Evolutionary conservation across 2,113 vertebrate genomes (phyloP).

Genomic region (Paraplagusia blochii): DNA sequence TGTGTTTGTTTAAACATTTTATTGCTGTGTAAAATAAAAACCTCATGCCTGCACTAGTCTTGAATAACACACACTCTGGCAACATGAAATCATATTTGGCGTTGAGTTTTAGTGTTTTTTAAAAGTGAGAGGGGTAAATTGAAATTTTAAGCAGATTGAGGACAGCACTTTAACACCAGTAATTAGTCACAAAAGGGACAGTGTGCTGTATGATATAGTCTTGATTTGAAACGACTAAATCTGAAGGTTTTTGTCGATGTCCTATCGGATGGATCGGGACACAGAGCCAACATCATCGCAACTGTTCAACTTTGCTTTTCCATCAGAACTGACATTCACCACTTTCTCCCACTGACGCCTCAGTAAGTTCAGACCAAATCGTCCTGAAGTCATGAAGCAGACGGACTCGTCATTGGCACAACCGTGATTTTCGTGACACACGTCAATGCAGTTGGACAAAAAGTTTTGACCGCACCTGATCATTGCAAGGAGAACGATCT

Average conservation of each 20-base stretch:
- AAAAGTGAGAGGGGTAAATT: not conserved
- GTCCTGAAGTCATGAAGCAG: conserved; percentile 51
- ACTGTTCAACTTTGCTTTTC: conserved; percentile 40
- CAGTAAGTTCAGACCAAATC: conserved; percentile 33
- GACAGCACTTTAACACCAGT: conserved; percentile 23
- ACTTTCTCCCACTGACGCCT: conserved; percentile 1
- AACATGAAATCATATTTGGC: conserved; percentile 69
- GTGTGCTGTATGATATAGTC: conserved; percentile 8
- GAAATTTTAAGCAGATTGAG: conserved; percentile 24
- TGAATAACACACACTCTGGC: conserved; percentile 56
- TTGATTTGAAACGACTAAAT: conserved; percentile 25
- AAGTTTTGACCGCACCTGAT: conserved; percentile 48
- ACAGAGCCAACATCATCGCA: conserved; percentile 36
- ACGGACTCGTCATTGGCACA: conserved; percentile 66
- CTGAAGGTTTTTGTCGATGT: conserved; percentile 17
- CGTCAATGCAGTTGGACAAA: conserved; percentile 17
- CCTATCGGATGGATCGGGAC: conserved; percentile 18
- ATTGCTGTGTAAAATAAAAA: conserved; percentile 81
- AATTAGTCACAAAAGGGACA: conserved; percentile 20
- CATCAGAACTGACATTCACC: conserved; percentile 48
- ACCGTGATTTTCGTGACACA: conserved; percentile 59
- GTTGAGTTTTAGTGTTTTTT: conserved; percentile 49
- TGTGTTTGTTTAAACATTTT: conserved; percentile 70
- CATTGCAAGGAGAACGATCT: conserved; percentile 36
- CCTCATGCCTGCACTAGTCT: conserved; percentile 55